phyloP scores from a whole-genome alignment of 2,113 vertebrate genomes.

The Nibea albiflora region DNA sequence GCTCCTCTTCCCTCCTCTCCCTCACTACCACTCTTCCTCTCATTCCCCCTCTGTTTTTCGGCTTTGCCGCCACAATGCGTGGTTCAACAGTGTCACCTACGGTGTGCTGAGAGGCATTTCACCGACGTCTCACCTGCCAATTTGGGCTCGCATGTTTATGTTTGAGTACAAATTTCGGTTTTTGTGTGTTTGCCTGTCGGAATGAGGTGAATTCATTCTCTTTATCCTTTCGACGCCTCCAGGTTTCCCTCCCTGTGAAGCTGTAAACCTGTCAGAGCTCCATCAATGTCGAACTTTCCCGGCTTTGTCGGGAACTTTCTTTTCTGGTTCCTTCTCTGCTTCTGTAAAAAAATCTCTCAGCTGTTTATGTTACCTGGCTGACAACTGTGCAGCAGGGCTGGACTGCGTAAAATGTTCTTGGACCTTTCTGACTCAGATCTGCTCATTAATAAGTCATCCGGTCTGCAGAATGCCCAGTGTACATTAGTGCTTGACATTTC shows the following conservation, averaged over 20 bases:
- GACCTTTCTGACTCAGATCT: neutral
- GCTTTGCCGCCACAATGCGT: conserved; percentile 11
- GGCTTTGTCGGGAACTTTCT: conserved; percentile 87
- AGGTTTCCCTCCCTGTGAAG: conserved; percentile 30
- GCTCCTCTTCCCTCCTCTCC: neutral
- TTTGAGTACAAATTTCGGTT: neutral
- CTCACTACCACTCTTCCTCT: neutral
- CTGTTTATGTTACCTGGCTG: conserved; percentile 20
- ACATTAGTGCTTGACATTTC: neutral
- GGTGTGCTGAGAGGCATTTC: conserved; percentile 62
- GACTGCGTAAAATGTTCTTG: neutral
- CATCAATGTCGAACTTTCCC: conserved; percentile 80
- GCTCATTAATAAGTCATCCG: neutral
- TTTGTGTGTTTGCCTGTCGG: conserved; percentile 29
- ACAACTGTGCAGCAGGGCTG: neutral
- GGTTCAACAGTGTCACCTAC: conserved; percentile 76
- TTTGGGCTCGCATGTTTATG: conserved; percentile 10
- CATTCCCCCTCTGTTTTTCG: neutral
- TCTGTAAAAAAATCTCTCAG: conserved; percentile 8
- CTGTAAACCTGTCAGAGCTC: conserved; percentile 20
- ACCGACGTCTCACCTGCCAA: conserved; percentile 38
- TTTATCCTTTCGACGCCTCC: conserved; percentile 13
- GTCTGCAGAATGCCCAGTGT: neutral
- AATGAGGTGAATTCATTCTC: conserved; percentile 12
- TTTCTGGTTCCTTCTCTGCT: conserved; percentile 63